Evolutionary conservation across 2,888 invertebrate genomes (phyloP).

Genomic region (Megaustenia siamemsis): DNA sequence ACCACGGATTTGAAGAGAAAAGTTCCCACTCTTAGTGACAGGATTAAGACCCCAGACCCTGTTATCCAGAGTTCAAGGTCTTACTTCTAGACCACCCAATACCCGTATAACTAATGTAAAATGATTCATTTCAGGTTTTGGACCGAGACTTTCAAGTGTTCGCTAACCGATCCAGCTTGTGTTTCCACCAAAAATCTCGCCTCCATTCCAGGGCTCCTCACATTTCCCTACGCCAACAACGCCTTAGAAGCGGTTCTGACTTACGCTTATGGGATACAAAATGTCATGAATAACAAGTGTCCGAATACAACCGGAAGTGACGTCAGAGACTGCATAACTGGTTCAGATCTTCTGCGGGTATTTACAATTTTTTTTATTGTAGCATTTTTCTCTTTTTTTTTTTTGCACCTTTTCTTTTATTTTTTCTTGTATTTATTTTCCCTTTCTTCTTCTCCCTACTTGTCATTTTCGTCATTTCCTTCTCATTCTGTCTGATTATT

Average conservation of each 20-base stretch:
- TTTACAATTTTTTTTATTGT: neutral
- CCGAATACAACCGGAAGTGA: neutral
- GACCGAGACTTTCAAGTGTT: constrained; percentile 66
- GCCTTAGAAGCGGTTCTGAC: constrained; percentile 40
- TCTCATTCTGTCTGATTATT: neutral
- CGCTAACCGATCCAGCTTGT: constrained; percentile 52
- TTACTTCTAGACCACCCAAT: no score
- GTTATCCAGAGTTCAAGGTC: no score
- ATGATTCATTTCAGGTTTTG: constrained; percentile 57
- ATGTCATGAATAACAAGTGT: constrained; percentile 30
- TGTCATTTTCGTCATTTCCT: neutral
- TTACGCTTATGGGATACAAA: constrained; percentile 49
- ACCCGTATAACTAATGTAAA: neutral
- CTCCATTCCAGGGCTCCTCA: neutral
- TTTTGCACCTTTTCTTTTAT: neutral
- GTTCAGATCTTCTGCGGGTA: constrained; percentile 40
- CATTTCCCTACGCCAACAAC: neutral
- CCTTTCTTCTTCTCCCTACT: neutral
- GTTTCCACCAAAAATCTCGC: neutral
- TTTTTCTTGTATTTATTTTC: neutral
- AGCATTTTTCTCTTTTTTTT: neutral
- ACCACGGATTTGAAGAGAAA: no score
- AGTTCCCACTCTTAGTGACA: no score
- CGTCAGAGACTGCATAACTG: constrained; percentile 49
- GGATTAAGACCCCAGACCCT: no score